phyloP scores from a whole-genome alignment of 2,113 vertebrate genomes.

The Microtus richardsoni region DNA sequence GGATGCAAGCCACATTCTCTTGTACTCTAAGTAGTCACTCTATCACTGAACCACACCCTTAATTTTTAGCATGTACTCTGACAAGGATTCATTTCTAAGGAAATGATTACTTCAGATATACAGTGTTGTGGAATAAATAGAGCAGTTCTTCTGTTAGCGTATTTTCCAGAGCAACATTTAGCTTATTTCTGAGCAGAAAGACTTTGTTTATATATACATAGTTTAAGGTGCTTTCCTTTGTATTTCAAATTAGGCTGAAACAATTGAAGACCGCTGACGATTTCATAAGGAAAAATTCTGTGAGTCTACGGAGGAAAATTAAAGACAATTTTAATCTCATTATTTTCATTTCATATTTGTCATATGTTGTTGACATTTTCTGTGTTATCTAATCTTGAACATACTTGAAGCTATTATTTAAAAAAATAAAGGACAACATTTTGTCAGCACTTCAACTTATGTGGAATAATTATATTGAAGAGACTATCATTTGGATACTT shows the following conservation, averaged over 20 bases:
- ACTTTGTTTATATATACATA: background rate
- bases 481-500: conserved; percentile 72
- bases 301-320: conserved; percentile 15
- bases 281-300: conserved; percentile 31
- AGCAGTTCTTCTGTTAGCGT: background rate
- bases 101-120: conserved; percentile 29
- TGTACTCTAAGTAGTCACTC: background rate
- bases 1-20: background rate
- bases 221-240: background rate
- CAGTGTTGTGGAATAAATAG: background rate
- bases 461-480: conserved; percentile 74
- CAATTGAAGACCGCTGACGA: background rate
- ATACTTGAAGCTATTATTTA: conserved; percentile 72
- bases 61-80: conserved; percentile 22
- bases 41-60: background rate
- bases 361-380: conserved; percentile 74
- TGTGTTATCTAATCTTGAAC: conserved; percentile 72
- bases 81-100: conserved; percentile 28
- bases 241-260: conserved; percentile 42
- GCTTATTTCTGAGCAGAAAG: conserved; percentile 43
- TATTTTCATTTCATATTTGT: conserved; percentile 66
- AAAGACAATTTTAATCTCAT: conserved; percentile 50
- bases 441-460: conserved; percentile 69
- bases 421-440: conserved; percentile 76
- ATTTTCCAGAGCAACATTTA: conserved; percentile 25